These are phyloP conservation scores for Epicauta chinensis DNA, from an alignment of 1,140 invertebrate genomes.

Conservation along the genomic window DNA sequence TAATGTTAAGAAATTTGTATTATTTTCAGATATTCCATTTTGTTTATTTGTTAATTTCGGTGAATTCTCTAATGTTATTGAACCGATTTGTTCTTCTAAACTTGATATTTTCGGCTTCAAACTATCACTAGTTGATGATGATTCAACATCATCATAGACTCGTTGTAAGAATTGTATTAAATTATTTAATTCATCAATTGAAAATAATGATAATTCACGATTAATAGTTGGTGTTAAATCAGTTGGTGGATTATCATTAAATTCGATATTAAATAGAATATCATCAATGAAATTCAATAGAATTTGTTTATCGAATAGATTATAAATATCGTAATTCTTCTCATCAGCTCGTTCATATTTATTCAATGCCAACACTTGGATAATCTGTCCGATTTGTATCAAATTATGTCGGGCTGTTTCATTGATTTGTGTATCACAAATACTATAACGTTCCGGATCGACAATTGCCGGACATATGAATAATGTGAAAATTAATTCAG, in stretches of 20 bases:
- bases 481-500: conserved; percentile 87
- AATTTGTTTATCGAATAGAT: conserved; percentile 68
- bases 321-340: conserved; percentile 67
- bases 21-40: conserved; percentile 11
- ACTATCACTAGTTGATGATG: conserved; percentile 14
- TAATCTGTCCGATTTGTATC: conserved; percentile 84
- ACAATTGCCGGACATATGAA: conserved; percentile 96
- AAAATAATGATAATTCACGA: conserved; percentile 60
- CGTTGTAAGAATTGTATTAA: conserved; percentile 53
- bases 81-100: conserved; percentile 28
- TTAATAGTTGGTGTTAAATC: conserved; percentile 55
- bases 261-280: conserved; percentile 57
- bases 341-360: conserved; percentile 73
- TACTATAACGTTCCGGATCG: conserved; percentile 93
- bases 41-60: conserved; percentile 23
- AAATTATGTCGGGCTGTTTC: conserved; percentile 87
- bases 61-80: conserved; percentile 25
- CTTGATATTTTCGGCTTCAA: conserved; percentile 22
- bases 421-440: conserved; percentile 89
- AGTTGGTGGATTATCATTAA: conserved; percentile 49
- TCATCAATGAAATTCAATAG: conserved; percentile 67
- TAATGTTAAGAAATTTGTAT: conserved; percentile 2
- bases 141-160: conserved; percentile 31
- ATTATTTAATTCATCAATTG: conserved; percentile 57
- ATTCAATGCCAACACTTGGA: conserved; percentile 83